Evolutionary conservation across 2,113 vertebrate genomes (phyloP).

Genomic region (Austrofundulus limnaeus): DNA sequence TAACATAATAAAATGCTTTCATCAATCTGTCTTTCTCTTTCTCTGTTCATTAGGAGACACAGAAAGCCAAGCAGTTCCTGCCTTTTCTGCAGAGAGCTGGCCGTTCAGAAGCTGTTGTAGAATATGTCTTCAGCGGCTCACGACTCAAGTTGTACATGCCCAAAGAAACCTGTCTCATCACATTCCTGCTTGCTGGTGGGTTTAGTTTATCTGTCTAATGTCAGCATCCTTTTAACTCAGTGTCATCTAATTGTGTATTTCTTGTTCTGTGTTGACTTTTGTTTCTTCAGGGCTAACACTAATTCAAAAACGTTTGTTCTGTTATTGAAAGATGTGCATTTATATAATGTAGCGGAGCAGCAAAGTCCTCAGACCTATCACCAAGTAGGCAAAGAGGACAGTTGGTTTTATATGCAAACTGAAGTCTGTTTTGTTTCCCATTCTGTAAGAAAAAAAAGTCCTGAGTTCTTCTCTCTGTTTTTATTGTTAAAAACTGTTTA

Average conservation of each 20-base stretch:
- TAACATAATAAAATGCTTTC: neutral
- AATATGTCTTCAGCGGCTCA: constrained; percentile 96
- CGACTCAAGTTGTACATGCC: constrained; percentile 97
- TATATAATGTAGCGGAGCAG: neutral
- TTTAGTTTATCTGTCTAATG: constrained; percentile 20
- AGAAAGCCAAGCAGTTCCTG: constrained; percentile 97
- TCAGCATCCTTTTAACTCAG: constrained; percentile 23
- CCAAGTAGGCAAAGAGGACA: too few species aligned
- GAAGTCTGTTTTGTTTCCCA: too few species aligned
- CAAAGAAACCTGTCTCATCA: constrained; percentile 98
- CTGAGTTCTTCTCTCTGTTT: neutral
- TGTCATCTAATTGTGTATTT: constrained; percentile 4
- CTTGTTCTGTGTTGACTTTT: neutral
- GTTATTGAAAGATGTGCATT: neutral
- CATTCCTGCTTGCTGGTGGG: constrained; percentile 95
- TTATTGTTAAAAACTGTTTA: neutral
- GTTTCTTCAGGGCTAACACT: constrained; percentile 2
- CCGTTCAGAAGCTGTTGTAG: constrained; percentile 94
- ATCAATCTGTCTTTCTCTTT: neutral
- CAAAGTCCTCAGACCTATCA: neutral
- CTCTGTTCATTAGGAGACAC: constrained; percentile 83
- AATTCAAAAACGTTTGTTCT: neutral
- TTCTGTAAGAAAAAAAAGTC: neutral
- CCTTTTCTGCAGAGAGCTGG: constrained; percentile 96
- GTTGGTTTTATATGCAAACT: too few species aligned